phyloP scores from a whole-genome alignment of 2,113 vertebrate genomes.

The Corythornis cristatus region DNA sequence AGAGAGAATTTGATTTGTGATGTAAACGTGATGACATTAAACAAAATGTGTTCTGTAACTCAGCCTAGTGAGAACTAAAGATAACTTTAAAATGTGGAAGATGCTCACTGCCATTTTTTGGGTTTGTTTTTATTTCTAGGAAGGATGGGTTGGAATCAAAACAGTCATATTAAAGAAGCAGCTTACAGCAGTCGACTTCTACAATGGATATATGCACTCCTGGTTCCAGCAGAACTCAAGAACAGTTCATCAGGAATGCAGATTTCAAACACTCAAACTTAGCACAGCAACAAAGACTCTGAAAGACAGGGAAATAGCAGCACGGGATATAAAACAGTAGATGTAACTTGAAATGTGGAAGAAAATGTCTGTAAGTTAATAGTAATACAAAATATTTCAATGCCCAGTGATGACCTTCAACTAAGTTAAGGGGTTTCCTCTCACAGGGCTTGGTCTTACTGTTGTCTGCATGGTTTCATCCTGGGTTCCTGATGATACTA shows the following conservation, averaged over 20 bases:
- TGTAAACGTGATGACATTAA: not conserved
- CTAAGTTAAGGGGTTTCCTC: not conserved
- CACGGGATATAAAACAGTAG: conserved; percentile 24
- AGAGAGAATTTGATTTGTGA: not conserved
- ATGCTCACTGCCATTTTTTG: not conserved
- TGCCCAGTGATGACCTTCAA: not conserved
- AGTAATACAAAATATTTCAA: not conserved
- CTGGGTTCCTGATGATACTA: not conserved
- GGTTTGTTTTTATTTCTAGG: conserved; percentile 71
- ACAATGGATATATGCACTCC: conserved; percentile 93
- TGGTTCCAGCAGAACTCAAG: conserved; percentile 66
- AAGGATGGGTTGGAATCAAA: conserved; percentile 89
- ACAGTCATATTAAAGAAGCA: conserved; percentile 84
- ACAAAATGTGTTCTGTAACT: not conserved
- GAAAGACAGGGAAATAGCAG: not conserved
- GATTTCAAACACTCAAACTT: conserved; percentile 81
- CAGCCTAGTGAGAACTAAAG: not conserved
- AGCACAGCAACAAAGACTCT: conserved; percentile 28
- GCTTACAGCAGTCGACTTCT: conserved; percentile 90
- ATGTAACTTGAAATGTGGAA: not conserved
- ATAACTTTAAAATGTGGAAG: not conserved
- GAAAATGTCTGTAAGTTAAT: not conserved
- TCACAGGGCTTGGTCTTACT: not conserved
- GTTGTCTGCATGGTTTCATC: not conserved
- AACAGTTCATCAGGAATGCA: conserved; percentile 41